Conservation (phyloP, 2,113 vertebrate genomes). For the Microcebus murinus region DNA sequence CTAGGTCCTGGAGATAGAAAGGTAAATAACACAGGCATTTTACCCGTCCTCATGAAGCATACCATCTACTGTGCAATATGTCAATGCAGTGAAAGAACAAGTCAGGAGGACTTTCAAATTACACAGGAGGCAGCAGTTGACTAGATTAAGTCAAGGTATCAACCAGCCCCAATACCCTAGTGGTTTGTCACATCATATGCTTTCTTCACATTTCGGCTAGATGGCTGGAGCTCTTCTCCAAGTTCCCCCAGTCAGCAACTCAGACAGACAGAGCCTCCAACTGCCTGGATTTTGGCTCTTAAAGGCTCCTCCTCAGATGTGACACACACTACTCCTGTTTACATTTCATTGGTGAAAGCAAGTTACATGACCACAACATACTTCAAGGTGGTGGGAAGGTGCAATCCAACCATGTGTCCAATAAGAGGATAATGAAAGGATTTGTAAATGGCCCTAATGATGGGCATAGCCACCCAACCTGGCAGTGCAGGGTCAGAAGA, state of each 20-base stretch:
- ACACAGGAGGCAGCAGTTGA: background rate
- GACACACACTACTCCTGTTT: background rate
- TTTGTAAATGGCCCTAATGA: background rate
- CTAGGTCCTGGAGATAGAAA: background rate
- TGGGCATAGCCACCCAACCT: background rate
- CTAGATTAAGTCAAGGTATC: background rate
- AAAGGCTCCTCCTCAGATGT: background rate
- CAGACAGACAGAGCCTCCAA: background rate
- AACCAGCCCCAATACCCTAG: background rate
- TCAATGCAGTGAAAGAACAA: background rate
- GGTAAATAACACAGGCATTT: background rate
- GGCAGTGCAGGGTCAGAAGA: background rate
- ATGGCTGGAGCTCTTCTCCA: background rate
- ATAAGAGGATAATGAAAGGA: background rate
- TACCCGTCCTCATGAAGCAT: background rate
- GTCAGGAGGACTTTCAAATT: background rate
- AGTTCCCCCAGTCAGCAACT: background rate
- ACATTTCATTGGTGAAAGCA: background rate
- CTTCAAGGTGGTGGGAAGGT: background rate
- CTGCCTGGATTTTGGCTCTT: background rate
- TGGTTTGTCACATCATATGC: background rate
- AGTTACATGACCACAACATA: background rate
- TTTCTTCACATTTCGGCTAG: background rate
- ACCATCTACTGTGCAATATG: background rate
- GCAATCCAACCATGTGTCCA: background rate